Evolutionary conservation across 2,888 invertebrate species (phyloP).

Genomic region (Chydorus sphaericus): DNA sequence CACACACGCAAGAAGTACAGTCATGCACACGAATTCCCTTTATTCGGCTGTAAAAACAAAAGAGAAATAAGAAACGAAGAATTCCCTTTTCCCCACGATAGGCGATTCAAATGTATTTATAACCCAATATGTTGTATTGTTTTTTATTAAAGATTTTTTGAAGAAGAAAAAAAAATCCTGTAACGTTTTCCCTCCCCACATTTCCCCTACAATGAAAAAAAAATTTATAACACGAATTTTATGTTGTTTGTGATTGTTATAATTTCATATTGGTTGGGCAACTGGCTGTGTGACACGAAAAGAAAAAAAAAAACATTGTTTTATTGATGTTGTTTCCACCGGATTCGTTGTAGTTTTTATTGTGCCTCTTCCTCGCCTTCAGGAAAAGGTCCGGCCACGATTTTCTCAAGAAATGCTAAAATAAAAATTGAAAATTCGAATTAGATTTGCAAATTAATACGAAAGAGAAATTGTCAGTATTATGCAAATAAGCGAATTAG

Average conservation of each 20-base stretch:
- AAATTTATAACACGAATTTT: background rate
- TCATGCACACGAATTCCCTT: constrained; percentile 7
- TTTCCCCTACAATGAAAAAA: background rate
- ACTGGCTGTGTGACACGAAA: constrained; percentile 3
- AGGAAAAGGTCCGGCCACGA: constrained; percentile 38
- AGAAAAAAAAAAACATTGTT: no score
- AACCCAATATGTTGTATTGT: background rate
- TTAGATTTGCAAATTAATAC: background rate
- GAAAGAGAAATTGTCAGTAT: background rate
- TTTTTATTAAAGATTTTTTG: background rate
- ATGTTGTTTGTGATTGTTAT: constrained; percentile 4
- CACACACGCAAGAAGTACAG: background rate
- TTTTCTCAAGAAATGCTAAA: constrained; percentile 80
- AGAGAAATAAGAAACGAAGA: no score
- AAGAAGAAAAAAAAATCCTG: background rate
- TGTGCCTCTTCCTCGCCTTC: constrained; percentile 16
- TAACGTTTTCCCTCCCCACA: background rate
- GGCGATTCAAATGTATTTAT: background rate
- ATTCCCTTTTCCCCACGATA: background rate
- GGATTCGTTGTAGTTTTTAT: background rate
- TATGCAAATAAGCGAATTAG: background rate
- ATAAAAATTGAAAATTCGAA: no score
- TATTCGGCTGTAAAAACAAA: constrained; percentile 1
- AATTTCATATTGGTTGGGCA: background rate
- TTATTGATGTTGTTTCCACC: constrained; percentile 4